phyloP scores from a whole-genome alignment of 92 coral and sea anemone species.

The Umimayanthus kanabou region DNA sequence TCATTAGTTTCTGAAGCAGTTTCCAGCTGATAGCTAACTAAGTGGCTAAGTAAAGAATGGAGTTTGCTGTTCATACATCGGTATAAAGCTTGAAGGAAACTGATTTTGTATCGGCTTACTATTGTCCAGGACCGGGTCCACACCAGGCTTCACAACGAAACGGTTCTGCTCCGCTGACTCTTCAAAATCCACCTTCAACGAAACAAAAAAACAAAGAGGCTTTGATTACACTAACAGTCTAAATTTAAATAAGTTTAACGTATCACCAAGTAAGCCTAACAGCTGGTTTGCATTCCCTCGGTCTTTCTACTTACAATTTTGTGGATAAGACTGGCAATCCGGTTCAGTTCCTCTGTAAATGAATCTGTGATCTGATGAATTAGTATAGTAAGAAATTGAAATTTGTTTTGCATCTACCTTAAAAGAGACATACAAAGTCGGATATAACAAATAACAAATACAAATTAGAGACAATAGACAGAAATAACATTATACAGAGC shows the following conservation, averaged over 20 bases:
- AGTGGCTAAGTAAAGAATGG: background rate
- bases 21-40: background rate
- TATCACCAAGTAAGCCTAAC: background rate
- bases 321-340: constrained; percentile 85
- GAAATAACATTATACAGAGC: too few relatives aligned
- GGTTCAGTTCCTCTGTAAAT: constrained; percentile 89
- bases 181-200: constrained; percentile 86
- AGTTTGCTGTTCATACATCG: background rate
- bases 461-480: too few relatives aligned
- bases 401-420: background rate
- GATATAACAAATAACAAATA: background rate
- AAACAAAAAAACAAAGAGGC: background rate
- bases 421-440: background rate
- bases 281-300: background rate
- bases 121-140: constrained; percentile 93
- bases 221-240: background rate
- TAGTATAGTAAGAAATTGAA: background rate
- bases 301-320: constrained; percentile 75
- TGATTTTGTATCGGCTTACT: constrained; percentile 50
- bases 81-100: background rate
- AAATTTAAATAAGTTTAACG: background rate
- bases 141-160: constrained; percentile 98
- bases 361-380: constrained; percentile 61
- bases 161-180: constrained; percentile 93
- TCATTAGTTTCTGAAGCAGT: background rate